phyloP scores from a whole-genome alignment of 2,888 invertebrate species.

The Eurytoma adleriae region DNA sequence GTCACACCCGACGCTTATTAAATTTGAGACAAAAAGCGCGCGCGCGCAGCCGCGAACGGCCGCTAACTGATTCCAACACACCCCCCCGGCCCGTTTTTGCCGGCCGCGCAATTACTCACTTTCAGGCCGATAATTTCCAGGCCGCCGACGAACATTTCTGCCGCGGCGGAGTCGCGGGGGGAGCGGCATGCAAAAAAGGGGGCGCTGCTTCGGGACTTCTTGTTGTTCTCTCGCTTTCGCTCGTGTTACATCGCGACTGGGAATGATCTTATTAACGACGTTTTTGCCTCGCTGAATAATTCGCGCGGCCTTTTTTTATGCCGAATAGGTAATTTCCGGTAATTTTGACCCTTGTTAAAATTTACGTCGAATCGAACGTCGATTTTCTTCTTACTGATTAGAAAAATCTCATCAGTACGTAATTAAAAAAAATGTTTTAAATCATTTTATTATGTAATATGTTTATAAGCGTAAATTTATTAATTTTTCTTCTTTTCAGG shows the following conservation, averaged over 20 bases:
- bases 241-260: neutral
- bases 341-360: neutral
- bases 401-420: too few species aligned
- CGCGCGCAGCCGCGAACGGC: conserved; percentile 48
- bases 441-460: neutral
- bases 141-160: conserved; percentile 26
- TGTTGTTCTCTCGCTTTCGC: neutral
- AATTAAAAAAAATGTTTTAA: too few species aligned
- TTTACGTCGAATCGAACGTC: neutral
- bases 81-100: conserved; percentile 48
- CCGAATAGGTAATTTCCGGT: neutral
- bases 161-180: neutral
- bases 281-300: conserved; percentile 21
- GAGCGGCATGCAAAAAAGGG: neutral
- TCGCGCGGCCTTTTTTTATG: neutral
- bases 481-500: neutral
- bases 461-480: neutral
- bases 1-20: conserved; percentile 66
- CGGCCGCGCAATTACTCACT: conserved; percentile 55
- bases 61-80: conserved; percentile 62
- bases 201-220: conserved; percentile 18
- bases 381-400: too few species aligned
- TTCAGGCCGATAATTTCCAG: conserved; percentile 51
- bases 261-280: conserved; percentile 34
- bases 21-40: conserved; percentile 58